A percentile compares a stretch with the other conserved stretches of the same genome.
Conservation (phyloP, 2,797 vertebrate genomes). For the Sebastes reedi region DNA sequence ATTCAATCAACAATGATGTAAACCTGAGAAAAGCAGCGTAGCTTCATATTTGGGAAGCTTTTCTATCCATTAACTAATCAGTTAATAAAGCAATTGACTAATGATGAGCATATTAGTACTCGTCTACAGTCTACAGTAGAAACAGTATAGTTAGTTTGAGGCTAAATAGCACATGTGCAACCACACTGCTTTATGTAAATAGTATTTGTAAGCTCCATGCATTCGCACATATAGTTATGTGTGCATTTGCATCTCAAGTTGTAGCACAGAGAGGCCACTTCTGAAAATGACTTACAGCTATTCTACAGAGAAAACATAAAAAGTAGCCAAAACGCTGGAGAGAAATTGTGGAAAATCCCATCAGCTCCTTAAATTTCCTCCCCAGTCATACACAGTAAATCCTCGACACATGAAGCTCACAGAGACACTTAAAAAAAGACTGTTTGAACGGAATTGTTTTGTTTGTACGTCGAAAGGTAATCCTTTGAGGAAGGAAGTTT, state of each 20-base stretch:
- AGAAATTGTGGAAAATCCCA: conserved; percentile 23
- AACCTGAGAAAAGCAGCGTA: not conserved
- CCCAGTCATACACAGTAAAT: conserved; percentile 19
- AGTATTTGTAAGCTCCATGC: not conserved
- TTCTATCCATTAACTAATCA: not conserved
- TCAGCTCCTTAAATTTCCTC: conserved; percentile 23
- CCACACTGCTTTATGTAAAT: not conserved
- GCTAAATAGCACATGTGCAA: not conserved
- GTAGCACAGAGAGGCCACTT: not conserved
- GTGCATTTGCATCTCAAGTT: not conserved
- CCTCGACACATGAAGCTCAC: not conserved
- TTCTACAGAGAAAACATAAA: conserved; percentile 22
- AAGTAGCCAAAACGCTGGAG: not conserved
- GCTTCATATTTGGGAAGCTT: not conserved
- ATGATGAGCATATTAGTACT: not conserved
- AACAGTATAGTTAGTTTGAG: not conserved
- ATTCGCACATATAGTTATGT: not conserved
- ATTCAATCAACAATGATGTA: not conserved
- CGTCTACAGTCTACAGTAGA: not conserved
- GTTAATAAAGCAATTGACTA: not conserved
- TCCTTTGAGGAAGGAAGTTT: conserved; percentile 25
- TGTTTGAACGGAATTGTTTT: not conserved
- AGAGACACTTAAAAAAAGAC: not conserved
- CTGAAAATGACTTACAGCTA: conserved; percentile 4
- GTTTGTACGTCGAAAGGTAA: conserved; percentile 9